Conservation (phyloP, 2,113 vertebrate species). For the Mustela nigripes region DNA sequence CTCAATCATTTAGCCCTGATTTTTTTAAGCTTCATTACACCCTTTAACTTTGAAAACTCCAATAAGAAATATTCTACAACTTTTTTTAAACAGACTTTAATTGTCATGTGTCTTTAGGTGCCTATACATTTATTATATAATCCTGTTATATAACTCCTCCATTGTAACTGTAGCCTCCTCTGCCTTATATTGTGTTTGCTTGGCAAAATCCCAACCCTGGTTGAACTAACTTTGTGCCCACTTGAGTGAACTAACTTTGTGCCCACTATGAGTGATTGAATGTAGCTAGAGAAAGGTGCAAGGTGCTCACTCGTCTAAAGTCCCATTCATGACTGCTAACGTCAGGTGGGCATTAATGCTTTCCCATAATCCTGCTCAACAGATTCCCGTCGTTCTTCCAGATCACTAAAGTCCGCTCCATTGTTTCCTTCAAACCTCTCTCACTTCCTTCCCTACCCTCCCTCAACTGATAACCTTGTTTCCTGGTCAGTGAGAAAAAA, state of each 20-base stretch:
- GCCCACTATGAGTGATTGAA: background rate
- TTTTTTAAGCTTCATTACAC: background rate
- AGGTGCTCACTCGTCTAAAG: background rate
- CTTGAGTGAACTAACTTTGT: background rate
- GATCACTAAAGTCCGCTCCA: background rate
- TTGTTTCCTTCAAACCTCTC: background rate
- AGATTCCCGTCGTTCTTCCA: background rate
- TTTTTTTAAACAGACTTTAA: background rate
- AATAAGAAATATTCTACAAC: background rate
- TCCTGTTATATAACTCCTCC: background rate
- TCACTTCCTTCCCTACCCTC: background rate
- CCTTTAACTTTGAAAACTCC: background rate
- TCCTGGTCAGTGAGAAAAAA: background rate
- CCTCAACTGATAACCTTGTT: background rate
- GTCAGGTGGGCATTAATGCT: background rate
- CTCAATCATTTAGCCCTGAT: background rate
- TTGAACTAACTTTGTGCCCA: background rate
- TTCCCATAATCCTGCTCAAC: background rate
- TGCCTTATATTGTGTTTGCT: background rate
- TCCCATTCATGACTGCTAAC: background rate
- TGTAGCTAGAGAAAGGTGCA: background rate
- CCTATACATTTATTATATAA: background rate
- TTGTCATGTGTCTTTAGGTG: background rate
- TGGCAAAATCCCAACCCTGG: background rate
- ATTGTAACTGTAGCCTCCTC: background rate